Conservation (phyloP, 2,113 vertebrate genomes). For the Ochotona curzoniae region DNA sequence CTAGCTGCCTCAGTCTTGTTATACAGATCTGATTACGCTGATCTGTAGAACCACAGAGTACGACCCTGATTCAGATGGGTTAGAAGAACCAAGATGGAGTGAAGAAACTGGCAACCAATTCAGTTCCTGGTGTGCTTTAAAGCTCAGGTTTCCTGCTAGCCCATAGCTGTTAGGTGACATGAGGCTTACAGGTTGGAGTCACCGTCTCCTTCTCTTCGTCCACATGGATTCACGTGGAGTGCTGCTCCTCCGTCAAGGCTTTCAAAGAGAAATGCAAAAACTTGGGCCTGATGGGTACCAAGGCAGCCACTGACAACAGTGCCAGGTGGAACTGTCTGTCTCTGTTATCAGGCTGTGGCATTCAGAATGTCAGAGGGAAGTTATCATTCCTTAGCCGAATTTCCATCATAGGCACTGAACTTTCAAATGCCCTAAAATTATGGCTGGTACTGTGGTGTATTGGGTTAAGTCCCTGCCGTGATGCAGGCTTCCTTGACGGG, state of each 20-base stretch:
- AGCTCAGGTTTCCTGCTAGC: background rate
- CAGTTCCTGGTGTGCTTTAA: background rate
- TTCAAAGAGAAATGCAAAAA: background rate
- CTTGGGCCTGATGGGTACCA: fast-evolving
- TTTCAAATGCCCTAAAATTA: background rate
- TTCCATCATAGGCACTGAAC: background rate
- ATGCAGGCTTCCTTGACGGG: too few relatives aligned
- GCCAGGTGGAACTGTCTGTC: background rate
- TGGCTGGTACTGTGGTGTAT: too few relatives aligned
- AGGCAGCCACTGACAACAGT: background rate
- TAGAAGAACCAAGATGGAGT: background rate
- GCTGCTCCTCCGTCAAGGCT: slow-evolving; percentile 59
- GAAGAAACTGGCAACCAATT: background rate
- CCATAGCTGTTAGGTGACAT: background rate
- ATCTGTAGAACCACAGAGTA: background rate
- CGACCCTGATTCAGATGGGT: background rate
- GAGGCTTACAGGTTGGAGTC: fast-evolving
- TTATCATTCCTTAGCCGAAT: background rate
- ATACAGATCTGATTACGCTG: background rate
- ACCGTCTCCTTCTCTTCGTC: background rate
- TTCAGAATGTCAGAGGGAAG: background rate
- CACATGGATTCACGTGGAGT: background rate
- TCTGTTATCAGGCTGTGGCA: fast-evolving
- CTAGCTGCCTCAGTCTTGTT: background rate
- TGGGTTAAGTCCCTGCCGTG: too few relatives aligned